Evolutionary conservation across 1,140 invertebrate species (phyloP).

Genomic region (Diorhabda sublineata): DNA sequence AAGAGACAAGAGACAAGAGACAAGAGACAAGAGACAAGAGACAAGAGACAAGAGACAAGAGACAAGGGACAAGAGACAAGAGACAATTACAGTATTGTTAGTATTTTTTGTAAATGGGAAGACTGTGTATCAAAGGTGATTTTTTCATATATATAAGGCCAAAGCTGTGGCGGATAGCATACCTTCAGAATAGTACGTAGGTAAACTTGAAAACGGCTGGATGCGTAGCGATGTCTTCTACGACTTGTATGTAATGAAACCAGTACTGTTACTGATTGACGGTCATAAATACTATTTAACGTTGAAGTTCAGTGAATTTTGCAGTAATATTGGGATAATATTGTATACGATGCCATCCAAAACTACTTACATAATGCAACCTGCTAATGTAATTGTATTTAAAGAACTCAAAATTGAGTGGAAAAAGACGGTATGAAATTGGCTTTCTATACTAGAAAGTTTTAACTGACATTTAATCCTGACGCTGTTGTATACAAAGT

Average conservation of each 20-base stretch:
- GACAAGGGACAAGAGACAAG: neutral
- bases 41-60: conserved; percentile 29
- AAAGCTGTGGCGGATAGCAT: conserved; percentile 28
- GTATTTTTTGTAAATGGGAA: conserved; percentile 12
- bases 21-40: no score
- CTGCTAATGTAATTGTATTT: conserved; percentile 46
- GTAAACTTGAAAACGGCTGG: conserved; percentile 45
- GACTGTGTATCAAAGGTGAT: conserved; percentile 29
- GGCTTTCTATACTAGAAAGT: conserved; percentile 25
- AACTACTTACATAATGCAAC: conserved; percentile 39
- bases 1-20: no score
- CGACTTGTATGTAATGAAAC: conserved; percentile 23
- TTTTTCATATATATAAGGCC: conserved; percentile 27
- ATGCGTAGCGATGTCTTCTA: conserved; percentile 35
- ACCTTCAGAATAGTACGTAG: conserved; percentile 37
- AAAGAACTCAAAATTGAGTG: conserved; percentile 40
- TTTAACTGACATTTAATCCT: conserved; percentile 11
- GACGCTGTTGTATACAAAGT: no score
- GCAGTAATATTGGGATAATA: conserved; percentile 43
- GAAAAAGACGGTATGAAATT: conserved; percentile 27
- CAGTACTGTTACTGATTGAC: conserved; percentile 43
- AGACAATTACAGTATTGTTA: conserved; percentile 23
- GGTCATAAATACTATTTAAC: conserved; percentile 47
- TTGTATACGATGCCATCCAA: conserved; percentile 46
- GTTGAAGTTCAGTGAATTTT: conserved; percentile 43